Evolutionary conservation across 1,140 invertebrate genomes (phyloP).

Genomic region (Heliconius himera): DNA sequence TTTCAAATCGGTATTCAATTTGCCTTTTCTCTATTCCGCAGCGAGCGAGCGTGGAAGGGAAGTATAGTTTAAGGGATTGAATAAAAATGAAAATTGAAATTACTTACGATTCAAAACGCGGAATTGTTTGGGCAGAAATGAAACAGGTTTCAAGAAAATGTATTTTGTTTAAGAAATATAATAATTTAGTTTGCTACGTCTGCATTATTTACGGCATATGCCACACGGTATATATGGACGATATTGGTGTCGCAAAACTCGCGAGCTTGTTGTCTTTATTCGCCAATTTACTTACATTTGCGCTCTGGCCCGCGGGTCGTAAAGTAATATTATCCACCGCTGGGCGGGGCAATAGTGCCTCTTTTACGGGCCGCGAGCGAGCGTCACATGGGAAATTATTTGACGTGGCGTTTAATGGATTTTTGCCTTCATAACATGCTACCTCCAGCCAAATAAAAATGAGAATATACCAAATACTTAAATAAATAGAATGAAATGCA

Average conservation of each 20-base stretch:
- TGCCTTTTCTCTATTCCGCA: conserved; percentile 25
- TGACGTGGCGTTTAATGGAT: conserved; percentile 81
- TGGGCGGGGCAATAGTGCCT: conserved; percentile 77
- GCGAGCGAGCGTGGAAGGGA: conserved; percentile 17
- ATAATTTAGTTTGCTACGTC: background rate
- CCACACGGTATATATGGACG: conserved; percentile 8
- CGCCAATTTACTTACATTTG: conserved; percentile 79
- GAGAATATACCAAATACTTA: conserved; percentile 51
- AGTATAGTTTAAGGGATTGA: conserved; percentile 30
- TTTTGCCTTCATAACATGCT: conserved; percentile 79
- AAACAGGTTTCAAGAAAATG: conserved; percentile 15
- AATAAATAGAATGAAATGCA: conserved; percentile 37
- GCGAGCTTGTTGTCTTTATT: conserved; percentile 61
- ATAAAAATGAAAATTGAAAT: conserved; percentile 27
- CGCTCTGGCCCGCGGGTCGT: conserved; percentile 69
- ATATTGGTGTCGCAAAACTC: conserved; percentile 30
- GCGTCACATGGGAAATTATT: conserved; percentile 81
- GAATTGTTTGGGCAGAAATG: conserved; percentile 15
- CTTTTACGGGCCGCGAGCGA: conserved; percentile 79
- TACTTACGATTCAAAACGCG: conserved; percentile 26
- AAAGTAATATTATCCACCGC: conserved; percentile 79
- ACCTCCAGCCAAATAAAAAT: conserved; percentile 75
- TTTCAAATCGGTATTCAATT: conserved; percentile 33
- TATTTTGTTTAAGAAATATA: background rate
- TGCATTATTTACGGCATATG: background rate